Percentiles rank a stretch among this genome's conserved stretches.
Conservation (phyloP, 2,888 invertebrate species). For the Hedychridium roseum region DNA sequence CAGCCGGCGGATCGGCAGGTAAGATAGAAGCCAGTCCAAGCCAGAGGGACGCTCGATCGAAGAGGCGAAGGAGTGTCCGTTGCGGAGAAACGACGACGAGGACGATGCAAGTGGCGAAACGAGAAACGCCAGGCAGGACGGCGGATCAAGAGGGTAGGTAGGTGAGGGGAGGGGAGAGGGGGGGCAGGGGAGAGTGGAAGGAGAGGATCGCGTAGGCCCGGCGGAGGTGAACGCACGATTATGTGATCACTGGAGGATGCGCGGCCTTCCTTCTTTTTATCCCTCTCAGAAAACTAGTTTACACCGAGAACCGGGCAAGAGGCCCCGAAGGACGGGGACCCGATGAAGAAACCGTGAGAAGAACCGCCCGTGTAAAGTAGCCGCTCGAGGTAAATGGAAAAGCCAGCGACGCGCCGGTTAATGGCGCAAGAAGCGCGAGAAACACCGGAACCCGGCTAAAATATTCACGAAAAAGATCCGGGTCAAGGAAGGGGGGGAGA, state of each 20-base stretch:
- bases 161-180: background rate
- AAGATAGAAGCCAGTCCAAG: constrained; percentile 15
- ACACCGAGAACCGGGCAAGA: constrained; percentile 36
- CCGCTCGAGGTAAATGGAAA: too few relatives aligned
- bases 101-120: constrained; percentile 1
- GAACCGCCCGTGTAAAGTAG: too few relatives aligned
- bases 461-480: too few relatives aligned
- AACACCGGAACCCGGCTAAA: too few relatives aligned
- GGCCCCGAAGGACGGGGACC: background rate
- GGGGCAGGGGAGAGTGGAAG: constrained; percentile 26
- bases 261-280: constrained; percentile 43
- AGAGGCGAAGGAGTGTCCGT: constrained; percentile 1
- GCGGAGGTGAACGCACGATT: constrained; percentile 58
- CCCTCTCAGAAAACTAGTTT: constrained; percentile 53
- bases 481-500: constrained; percentile 15
- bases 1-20: constrained; percentile 11
- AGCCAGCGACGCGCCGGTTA: too few relatives aligned
- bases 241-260: constrained; percentile 59
- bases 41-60: constrained; percentile 8
- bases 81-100: constrained; percentile 10
- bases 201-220: constrained; percentile 38
- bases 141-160: background rate
- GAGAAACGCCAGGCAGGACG: constrained; percentile 10
- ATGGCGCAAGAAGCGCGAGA: too few relatives aligned
- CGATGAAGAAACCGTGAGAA: too few relatives aligned